Evolutionary conservation across 2,113 vertebrate species (phyloP), one percentile per base, ranked within the genome.

Genomic region (Corvus cornix): DNA sequence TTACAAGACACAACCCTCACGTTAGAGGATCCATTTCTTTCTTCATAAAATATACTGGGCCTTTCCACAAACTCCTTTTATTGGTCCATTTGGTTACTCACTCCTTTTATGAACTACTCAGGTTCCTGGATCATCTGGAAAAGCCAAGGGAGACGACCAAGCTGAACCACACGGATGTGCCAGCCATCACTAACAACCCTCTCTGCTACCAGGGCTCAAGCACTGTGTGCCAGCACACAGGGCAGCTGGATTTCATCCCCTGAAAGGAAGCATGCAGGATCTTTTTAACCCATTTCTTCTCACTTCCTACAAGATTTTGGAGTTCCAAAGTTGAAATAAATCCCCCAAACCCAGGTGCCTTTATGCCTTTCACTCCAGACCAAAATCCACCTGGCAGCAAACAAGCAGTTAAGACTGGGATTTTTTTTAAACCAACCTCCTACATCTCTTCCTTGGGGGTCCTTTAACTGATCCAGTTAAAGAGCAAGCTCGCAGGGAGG

Each of bases 41-140:
- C 95, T 96, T 94, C 77, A 87, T 94, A 96, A 96, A 96, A 94
- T 96, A 95, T 90, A 93, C 52, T 52, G 56, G 88, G 85, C 95
- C 77, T 92, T 93, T 87, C 95, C 86, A 95, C 92, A 92, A 95
- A 27, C 86, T 82, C 66, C 62, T 89, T 95, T 96, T 95, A 94
- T 92, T 93, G 93, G 93, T 96, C 95, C 95, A 68, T 95, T 96
- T 96, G 94, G 92, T 93, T 94, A 94, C 64, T 94, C 23, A 3
- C 51, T 91, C 87, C 67, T 93, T 96, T 97, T 96, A 95, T 90
- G 90, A 96, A 94, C 95, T 96, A 55, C 82, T 91, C 46, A 16
- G 79, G 66, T 72, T 93, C 80, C 90, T 1, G 44, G 60, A 94
- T 89, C 80, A 90, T 30, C 80, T 95, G 93, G 90, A 82, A 81